These are phyloP conservation scores for Spilosoma lubricipeda DNA, from an alignment of 2,888 invertebrate species.

Conservation along the genomic window DNA sequence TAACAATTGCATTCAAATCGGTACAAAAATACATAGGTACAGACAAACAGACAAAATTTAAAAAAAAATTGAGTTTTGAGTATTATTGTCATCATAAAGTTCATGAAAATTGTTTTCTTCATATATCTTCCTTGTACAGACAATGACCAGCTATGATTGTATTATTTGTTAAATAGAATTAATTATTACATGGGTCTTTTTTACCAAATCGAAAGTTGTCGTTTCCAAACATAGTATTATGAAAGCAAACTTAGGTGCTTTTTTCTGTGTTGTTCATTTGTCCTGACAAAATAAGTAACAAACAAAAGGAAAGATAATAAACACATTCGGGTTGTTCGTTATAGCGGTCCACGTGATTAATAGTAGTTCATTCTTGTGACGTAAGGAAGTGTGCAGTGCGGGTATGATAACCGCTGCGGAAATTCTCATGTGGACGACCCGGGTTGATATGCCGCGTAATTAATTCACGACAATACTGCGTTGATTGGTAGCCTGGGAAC, in stretches of 20 bases:
- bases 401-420: slow-evolving; percentile 50
- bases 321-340: slow-evolving; percentile 32
- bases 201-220: too few relatives aligned
- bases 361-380: slow-evolving; percentile 49
- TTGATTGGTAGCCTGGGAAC: slow-evolving; percentile 21
- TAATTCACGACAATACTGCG: slow-evolving; percentile 48
- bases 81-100: too few relatives aligned
- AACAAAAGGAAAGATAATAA: neutral
- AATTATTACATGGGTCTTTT: too few relatives aligned
- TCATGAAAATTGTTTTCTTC: too few relatives aligned
- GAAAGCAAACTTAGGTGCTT: neutral
- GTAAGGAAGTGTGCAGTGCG: slow-evolving; percentile 42
- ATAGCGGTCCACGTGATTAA: slow-evolving; percentile 55
- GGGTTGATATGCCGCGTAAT: slow-evolving; percentile 46
- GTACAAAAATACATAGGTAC: too few relatives aligned
- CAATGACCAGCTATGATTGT: too few relatives aligned
- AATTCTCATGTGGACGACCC: slow-evolving; percentile 55
- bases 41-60: too few relatives aligned
- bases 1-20: too few relatives aligned
- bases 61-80: too few relatives aligned
- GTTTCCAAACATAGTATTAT: too few relatives aligned
- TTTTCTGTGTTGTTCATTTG: neutral
- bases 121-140: too few relatives aligned
- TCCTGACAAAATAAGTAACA: neutral
- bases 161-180: too few relatives aligned